Evolutionary conservation across 2,797 vertebrate genomes (phyloP).

Genomic region (Lithobates pipiens): DNA sequence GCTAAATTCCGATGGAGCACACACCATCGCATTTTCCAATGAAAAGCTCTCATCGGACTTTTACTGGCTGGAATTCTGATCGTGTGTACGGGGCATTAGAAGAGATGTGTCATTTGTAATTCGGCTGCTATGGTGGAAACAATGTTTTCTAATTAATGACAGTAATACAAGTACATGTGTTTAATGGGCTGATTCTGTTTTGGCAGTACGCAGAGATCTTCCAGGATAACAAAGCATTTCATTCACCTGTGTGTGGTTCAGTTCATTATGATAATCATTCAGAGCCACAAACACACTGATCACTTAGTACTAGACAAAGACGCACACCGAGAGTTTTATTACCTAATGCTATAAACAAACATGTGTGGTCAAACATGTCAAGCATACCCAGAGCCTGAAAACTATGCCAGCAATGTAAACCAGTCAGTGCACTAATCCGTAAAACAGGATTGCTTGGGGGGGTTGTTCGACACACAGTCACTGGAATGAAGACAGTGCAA

Average conservation of each 20-base stretch:
- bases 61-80: too few species aligned
- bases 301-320: slow-evolving; percentile 21
- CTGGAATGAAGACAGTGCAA: not conserved
- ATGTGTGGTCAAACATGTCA: slow-evolving; percentile 45
- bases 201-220: too few species aligned
- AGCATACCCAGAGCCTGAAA: slow-evolving; percentile 21
- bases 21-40: too few species aligned
- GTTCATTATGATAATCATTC: not conserved
- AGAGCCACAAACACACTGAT: slow-evolving; percentile 6
- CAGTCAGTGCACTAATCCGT: slow-evolving; percentile 16
- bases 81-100: too few species aligned
- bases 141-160: not conserved
- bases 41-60: too few species aligned
- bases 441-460: not conserved
- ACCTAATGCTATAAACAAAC: slow-evolving; percentile 27
- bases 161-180: not conserved
- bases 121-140: not conserved
- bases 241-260: slow-evolving; percentile 3
- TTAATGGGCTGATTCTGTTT: not conserved
- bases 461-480: too few species aligned
- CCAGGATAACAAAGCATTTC: not conserved
- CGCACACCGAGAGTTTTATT: slow-evolving; percentile 20
- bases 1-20: too few species aligned
- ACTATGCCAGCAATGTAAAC: slow-evolving; percentile 57
- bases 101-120: not conserved